phyloP scores from a whole-genome alignment of 2,797 vertebrate species.

The Sebastes trivittatus region DNA sequence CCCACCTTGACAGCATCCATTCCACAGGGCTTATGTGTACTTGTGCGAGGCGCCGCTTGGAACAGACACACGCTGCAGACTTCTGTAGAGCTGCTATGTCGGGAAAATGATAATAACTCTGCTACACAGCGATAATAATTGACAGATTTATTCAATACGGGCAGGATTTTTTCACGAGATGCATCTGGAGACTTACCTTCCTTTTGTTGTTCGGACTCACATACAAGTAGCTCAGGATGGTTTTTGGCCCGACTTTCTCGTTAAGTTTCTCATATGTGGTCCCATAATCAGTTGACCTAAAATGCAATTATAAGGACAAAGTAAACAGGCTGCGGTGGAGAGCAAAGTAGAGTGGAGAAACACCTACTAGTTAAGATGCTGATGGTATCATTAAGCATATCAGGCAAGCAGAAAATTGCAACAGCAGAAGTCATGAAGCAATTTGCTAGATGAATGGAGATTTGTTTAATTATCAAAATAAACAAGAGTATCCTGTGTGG shows the following conservation, averaged over 20 bases:
- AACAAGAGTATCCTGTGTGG: slow-evolving; percentile 52
- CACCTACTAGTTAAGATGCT: slow-evolving; percentile 65
- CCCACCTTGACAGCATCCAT: slow-evolving; percentile 66
- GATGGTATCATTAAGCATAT: slow-evolving; percentile 72
- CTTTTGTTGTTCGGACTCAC: slow-evolving; percentile 96
- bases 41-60: slow-evolving; percentile 23
- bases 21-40: slow-evolving; percentile 60
- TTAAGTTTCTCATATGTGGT: slow-evolving; percentile 95
- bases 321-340: slow-evolving; percentile 39
- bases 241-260: slow-evolving; percentile 92
- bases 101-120: slow-evolving; percentile 34
- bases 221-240: slow-evolving; percentile 93
- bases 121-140: background rate
- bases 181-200: slow-evolving; percentile 84
- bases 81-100: slow-evolving; percentile 25
- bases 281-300: slow-evolving; percentile 95
- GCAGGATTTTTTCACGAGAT: background rate
- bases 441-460: slow-evolving; percentile 73
- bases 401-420: slow-evolving; percentile 78
- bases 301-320: slow-evolving; percentile 75
- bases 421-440: slow-evolving; percentile 68
- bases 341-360: slow-evolving; percentile 37
- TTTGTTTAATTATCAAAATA: slow-evolving; percentile 69
- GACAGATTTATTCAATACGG: slow-evolving; percentile 2
- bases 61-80: slow-evolving; percentile 9